These are phyloP conservation scores for Castor canadensis DNA, from an alignment of 2,113 vertebrate species.

Conservation along the genomic window DNA sequence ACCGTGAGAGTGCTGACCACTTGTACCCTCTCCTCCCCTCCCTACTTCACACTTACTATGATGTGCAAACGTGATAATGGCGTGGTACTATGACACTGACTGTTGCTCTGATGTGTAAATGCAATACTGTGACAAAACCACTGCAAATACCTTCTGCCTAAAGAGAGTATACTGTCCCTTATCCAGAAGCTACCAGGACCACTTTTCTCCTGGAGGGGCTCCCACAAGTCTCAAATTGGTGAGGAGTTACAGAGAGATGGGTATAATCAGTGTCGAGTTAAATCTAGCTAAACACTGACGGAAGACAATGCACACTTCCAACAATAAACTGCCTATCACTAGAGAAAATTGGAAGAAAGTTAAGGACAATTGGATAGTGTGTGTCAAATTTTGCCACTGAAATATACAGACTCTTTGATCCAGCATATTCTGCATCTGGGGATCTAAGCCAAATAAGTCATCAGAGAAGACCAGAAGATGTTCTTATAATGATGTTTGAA, in stretches of 20 bases:
- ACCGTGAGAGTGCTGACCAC: accelerated
- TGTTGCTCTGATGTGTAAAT: not conserved
- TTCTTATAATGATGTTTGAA: not conserved
- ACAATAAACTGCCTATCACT: not conserved
- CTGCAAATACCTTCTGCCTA: not conserved
- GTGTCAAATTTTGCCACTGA: not conserved
- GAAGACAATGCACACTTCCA: not conserved
- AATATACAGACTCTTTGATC: not conserved
- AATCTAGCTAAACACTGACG: not conserved
- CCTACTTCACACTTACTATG: not conserved
- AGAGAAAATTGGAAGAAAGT: not conserved
- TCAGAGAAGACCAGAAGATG: not conserved
- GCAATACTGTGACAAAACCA: not conserved
- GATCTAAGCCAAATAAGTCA: slow-evolving; percentile 12
- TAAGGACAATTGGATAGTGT: not conserved
- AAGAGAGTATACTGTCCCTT: not conserved
- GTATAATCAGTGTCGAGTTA: not conserved
- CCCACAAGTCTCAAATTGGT: not conserved
- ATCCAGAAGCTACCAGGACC: not conserved
- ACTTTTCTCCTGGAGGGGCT: not conserved
- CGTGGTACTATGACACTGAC: not conserved
- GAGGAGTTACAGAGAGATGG: not conserved
- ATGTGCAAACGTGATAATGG: accelerated
- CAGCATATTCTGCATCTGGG: not conserved
- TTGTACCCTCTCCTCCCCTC: accelerated